These are phyloP conservation scores for Halcyon smyrnensis DNA, from an alignment of 2,797 vertebrate genomes.

Conservation along the genomic window DNA sequence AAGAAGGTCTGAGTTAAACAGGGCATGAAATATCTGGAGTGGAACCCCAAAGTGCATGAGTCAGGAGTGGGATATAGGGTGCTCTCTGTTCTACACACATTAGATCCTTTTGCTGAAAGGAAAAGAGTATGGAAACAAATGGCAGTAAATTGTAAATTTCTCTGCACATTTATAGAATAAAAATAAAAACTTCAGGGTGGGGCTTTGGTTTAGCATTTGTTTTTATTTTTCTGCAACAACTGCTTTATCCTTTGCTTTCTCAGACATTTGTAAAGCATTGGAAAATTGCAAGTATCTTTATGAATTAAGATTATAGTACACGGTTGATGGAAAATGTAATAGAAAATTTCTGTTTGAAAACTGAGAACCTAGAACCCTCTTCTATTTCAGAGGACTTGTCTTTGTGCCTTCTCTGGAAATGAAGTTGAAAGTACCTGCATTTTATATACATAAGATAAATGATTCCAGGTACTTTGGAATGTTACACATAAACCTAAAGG, in stretches of 20 bases:
- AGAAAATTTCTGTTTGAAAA: neutral
- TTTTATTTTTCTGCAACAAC: neutral
- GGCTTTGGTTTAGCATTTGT: neutral
- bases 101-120: neutral
- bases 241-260: neutral
- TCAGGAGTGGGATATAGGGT: neutral
- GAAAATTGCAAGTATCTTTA: neutral
- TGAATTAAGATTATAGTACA: neutral
- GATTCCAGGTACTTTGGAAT: neutral
- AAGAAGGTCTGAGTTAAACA: neutral
- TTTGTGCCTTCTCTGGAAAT: neutral
- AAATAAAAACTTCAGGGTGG: neutral
- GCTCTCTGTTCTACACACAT: neutral
- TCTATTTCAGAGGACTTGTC: neutral
- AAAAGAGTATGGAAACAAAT: neutral
- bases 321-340: neutral
- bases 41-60: neutral
- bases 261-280: neutral
- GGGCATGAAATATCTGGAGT: neutral
- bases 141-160: neutral
- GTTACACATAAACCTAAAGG: neutral
- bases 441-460: neutral
- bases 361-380: neutral
- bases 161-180: neutral
- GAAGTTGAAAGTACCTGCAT: neutral